These are phyloP conservation scores for Cisticola juncidis DNA, from an alignment of 2,113 vertebrate genomes.

Conservation along the genomic window DNA sequence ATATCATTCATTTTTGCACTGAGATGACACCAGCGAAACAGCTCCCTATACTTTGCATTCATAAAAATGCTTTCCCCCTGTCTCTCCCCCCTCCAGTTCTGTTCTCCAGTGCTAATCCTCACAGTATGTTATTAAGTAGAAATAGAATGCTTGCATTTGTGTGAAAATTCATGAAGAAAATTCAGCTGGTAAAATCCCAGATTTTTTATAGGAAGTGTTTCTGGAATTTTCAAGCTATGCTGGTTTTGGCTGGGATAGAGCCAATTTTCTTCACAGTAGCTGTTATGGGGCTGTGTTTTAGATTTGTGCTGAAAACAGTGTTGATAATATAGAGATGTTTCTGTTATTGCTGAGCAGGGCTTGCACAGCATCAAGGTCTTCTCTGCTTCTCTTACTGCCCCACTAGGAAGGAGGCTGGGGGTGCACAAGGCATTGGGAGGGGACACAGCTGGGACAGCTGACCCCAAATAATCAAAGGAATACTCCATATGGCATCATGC, in stretches of 20 bases:
- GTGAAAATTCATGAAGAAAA: background rate
- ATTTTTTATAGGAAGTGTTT: background rate
- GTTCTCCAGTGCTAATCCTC: background rate
- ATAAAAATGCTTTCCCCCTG: background rate
- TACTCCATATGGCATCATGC: background rate
- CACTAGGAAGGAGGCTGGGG: background rate
- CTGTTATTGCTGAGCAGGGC: background rate
- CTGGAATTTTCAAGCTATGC: background rate
- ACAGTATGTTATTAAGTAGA: background rate
- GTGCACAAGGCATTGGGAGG: background rate
- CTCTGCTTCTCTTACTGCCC: background rate
- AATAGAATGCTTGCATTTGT: background rate
- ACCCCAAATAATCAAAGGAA: background rate
- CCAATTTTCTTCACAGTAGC: background rate
- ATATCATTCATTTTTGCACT: background rate
- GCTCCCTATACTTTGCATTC: background rate
- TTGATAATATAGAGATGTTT: background rate
- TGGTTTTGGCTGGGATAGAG: background rate
- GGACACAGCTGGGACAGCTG: background rate
- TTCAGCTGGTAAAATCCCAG: background rate
- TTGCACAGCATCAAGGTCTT: background rate
- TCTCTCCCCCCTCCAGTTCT: accelerated
- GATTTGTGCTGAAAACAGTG: background rate
- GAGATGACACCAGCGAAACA: background rate
- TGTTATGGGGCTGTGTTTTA: background rate